These are phyloP conservation scores for Lithophane ornitopus DNA, from an alignment of 2,888 invertebrate genomes.

Conservation along the genomic window DNA sequence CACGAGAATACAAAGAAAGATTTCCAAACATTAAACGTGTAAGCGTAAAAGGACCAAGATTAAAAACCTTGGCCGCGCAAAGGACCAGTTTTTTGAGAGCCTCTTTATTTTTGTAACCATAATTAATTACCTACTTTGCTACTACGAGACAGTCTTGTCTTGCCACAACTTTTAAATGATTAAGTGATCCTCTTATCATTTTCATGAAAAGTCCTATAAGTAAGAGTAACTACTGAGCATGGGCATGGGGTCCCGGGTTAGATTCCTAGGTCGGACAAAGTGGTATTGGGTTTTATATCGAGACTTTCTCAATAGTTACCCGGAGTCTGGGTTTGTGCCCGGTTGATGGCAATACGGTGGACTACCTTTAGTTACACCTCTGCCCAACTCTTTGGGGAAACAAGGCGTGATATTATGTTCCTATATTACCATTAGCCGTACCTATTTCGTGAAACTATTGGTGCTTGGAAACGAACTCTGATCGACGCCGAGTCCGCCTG, in stretches of 20 bases:
- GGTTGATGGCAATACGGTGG: too few species aligned
- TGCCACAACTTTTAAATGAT: background rate
- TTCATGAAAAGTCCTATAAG: background rate
- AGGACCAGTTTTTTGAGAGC: slow-evolving; percentile 29
- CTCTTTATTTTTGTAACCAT: background rate
- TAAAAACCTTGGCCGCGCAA: slow-evolving; percentile 10
- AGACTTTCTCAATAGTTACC: too few species aligned
- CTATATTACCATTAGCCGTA: too few species aligned
- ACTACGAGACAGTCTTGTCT: background rate
- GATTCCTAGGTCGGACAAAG: too few species aligned
- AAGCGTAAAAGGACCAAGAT: slow-evolving; percentile 15
- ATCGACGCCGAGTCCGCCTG: slow-evolving; percentile 32
- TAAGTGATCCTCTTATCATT: background rate
- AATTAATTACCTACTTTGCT: background rate
- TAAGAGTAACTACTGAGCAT: too few species aligned
- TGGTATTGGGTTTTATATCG: too few species aligned
- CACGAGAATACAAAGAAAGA: background rate
- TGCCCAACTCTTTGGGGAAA: too few species aligned
- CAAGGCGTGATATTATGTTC: too few species aligned
- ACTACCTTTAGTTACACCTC: too few species aligned
- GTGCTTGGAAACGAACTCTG: slow-evolving; percentile 9
- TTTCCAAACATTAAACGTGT: background rate
- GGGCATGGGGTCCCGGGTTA: too few species aligned
- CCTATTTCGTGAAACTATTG: slow-evolving; percentile 8
- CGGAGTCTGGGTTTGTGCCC: too few species aligned